Percentiles rank a stretch among this genome's conserved stretches.
These are phyloP conservation scores for Melopsittacus undulatus DNA, from an alignment of 2,797 vertebrate species.

Conservation along the genomic window DNA sequence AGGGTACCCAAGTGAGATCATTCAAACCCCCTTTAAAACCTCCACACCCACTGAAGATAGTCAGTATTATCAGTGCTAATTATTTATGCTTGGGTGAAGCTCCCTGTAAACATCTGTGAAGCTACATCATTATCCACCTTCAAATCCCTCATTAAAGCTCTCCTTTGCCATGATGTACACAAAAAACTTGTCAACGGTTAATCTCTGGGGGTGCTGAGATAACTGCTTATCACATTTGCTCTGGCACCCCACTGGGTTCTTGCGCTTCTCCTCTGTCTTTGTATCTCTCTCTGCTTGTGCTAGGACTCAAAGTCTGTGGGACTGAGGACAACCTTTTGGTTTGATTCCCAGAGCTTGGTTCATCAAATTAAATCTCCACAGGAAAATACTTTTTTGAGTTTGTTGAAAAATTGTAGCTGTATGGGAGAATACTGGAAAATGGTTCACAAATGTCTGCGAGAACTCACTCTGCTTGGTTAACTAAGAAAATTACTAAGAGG, in stretches of 20 bases:
- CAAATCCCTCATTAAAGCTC: background rate
- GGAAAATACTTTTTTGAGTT: background rate
- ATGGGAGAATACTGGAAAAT: background rate
- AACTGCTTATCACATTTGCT: background rate
- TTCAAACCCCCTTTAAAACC: background rate
- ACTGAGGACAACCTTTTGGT: background rate
- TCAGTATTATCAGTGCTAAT: background rate
- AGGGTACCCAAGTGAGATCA: background rate
- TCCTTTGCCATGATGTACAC: background rate
- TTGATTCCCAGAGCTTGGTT: background rate
- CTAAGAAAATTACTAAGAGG: background rate
- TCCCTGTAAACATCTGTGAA: background rate
- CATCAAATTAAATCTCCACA: background rate
- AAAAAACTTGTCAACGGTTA: background rate
- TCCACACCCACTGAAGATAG: background rate
- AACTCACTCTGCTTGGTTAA: background rate
- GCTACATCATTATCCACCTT: background rate
- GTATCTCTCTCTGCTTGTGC: background rate
- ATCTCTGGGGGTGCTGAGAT: background rate
- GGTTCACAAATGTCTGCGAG: background rate
- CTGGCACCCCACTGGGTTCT: rapidly evolving
- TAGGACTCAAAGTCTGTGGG: background rate
- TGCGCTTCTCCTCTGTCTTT: background rate
- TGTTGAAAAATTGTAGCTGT: background rate
- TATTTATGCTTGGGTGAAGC: background rate